A percentile compares a stretch with the other conserved stretches of the same genome.
Evolutionary conservation across 2,797 vertebrate genomes (phyloP).

Genomic region (Austrolebias charrua): DNA sequence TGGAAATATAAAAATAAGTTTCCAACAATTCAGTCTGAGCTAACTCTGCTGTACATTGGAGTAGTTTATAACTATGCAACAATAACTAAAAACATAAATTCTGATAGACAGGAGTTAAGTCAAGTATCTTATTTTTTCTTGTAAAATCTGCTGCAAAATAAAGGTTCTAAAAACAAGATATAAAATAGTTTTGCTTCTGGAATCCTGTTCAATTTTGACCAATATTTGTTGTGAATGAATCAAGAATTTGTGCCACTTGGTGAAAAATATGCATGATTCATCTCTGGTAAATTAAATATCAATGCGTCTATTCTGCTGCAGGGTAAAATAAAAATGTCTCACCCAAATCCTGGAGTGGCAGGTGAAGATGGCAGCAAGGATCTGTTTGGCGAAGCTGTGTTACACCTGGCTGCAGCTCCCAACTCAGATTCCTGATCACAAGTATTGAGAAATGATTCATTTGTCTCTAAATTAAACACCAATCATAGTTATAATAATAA

Average conservation of each 20-base stretch:
- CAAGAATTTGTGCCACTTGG: background rate
- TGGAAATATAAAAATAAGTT: no score
- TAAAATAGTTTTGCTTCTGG: background rate
- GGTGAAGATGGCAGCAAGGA: slow-evolving; percentile 39
- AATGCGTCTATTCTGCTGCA: no score
- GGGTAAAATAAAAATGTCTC: slow-evolving; percentile 20
- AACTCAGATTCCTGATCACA: slow-evolving; percentile 53
- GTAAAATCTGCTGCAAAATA: background rate
- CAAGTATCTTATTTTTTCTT: background rate
- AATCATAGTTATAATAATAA: background rate
- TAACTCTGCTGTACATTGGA: no score
- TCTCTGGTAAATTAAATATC: background rate
- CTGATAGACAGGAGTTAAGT: no score
- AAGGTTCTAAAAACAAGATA: no score
- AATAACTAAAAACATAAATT: background rate
- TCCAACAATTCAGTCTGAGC: no score
- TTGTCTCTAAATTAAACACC: slow-evolving; percentile 4
- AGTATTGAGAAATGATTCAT: slow-evolving; percentile 6
- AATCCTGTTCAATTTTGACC: background rate
- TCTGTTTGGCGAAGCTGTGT: slow-evolving; percentile 16
- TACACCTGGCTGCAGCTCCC: slow-evolving; percentile 28
- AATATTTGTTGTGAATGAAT: no score
- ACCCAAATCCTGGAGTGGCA: slow-evolving; percentile 52
- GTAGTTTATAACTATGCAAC: no score
- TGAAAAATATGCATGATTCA: no score